Conservation (phyloP, 2,113 vertebrate species). For the Percopsis transmontana region DNA sequence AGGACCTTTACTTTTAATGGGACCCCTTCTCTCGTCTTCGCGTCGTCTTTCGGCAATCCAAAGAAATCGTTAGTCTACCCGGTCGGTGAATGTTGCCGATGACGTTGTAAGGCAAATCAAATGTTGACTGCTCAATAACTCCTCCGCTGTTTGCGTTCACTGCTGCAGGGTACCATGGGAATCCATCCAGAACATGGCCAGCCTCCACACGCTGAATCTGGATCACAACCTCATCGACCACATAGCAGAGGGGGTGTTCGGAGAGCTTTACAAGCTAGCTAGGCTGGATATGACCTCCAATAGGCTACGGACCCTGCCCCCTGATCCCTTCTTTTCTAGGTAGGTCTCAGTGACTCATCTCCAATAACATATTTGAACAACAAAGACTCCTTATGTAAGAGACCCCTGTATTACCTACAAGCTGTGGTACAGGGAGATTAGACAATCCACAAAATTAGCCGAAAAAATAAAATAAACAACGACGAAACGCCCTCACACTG, state of each 20-base stretch:
- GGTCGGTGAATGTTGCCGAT: not conserved
- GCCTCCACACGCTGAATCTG: slow-evolving; percentile 87
- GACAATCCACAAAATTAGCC: not conserved
- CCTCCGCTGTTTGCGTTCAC: not conserved
- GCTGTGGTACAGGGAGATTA: not conserved
- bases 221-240: slow-evolving; percentile 92
- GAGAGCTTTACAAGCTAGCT: slow-evolving; percentile 87
- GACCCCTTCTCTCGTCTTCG: not conserved
- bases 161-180: slow-evolving; percentile 83
- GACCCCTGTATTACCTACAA: not conserved
- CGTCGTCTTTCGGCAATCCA: not conserved
- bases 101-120: not conserved
- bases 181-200: slow-evolving; percentile 88
- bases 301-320: slow-evolving; percentile 86
- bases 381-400: too few species aligned
- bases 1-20: not conserved
- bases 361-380: too few species aligned
- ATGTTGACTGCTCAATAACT: not conserved
- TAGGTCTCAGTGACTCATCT: slow-evolving; percentile 36
- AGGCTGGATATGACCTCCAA: slow-evolving; percentile 93
- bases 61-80: slow-evolving; percentile 66
- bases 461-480: too few species aligned
- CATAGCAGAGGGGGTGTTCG: slow-evolving; percentile 85
- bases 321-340: slow-evolving; percentile 85
- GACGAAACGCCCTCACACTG: too few species aligned